Base-by-base conservation (phyloP, 2,113 vertebrate genomes). In the Scytalopus superciliaris region DNA sequence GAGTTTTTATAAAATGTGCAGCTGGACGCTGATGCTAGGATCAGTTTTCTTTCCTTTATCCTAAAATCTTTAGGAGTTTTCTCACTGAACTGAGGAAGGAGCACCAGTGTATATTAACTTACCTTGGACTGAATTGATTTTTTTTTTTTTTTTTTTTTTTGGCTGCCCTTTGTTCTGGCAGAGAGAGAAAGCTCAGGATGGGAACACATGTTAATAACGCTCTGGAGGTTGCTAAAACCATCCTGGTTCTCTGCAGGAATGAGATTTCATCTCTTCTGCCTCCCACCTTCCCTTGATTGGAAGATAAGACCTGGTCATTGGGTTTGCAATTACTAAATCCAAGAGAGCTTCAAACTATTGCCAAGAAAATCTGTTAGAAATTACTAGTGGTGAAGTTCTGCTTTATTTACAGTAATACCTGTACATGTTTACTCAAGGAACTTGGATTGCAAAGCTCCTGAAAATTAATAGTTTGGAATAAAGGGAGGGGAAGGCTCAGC, bases 241-340 rank as follows among this genome's bases (percentile, higher is more conserved):
- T 90, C 78, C 27, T 76, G 66, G 18, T 53, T 95, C 74, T 95
- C 94, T 87, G 49, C 49, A 85, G 55, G 84, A 94, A 91, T 60
- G 66, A 90, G 73, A 75, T 87, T 74, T 83, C 33, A 62, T 85
- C 42, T 82, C 72, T 90, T 69, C 31, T 93, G 18, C 63, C 39
- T 89, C 14, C 0, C 14, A 8, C 24, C 24, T 86, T 94, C 64
- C 82, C 49, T 62, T 60, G 66, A 82, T 42, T 68, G 49, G 90
- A 76, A 84, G 81, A 93, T 94, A 82, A 94, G 60, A 64, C 84
- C 49, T 76, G 72, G 55, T 86, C 92, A 62, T 96, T 97, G 93
- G 83, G 84, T 88, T 84, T 85, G 60, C 73, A 89, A 10, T 96
- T 97, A 87, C 85, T 84, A 94, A 94, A 91, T 70, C 60, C 35